A percentile compares a stretch with the other conserved stretches of the same genome.
Evolutionary conservation across 2,797 vertebrate species (phyloP).

Genomic region (Trichosurus vulpecula): DNA sequence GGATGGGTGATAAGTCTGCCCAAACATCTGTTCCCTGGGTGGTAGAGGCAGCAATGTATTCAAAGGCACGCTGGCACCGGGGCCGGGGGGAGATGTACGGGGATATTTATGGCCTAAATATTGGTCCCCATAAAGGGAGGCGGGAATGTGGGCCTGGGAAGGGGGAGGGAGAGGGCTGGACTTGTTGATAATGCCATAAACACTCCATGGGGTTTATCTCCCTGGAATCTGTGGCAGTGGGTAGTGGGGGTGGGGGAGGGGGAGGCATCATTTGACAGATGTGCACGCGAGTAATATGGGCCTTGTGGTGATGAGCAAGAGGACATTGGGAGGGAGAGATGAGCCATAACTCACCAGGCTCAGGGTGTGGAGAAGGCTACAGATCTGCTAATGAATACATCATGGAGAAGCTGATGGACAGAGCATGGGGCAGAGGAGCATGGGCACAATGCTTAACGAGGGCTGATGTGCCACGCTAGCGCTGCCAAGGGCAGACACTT

Average conservation of each 20-base stretch:
- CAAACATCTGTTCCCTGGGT: neutral
- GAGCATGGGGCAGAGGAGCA: neutral
- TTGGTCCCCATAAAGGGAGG: conserved; percentile 79
- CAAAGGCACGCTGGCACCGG: neutral
- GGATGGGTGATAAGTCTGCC: neutral
- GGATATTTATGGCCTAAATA: conserved; percentile 83
- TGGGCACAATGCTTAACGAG: neutral
- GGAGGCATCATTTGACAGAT: conserved; percentile 80
- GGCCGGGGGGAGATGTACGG: conserved; percentile 71
- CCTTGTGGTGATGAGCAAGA: conserved; percentile 73
- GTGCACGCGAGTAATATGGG: conserved; percentile 73
- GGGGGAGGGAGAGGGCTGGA: conserved; percentile 62
- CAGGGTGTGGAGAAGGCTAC: conserved; percentile 68
- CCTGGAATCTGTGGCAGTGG: conserved; percentile 79
- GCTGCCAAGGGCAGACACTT: neutral
- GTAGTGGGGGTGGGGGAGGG: neutral
- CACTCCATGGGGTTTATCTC: conserved; percentile 80
- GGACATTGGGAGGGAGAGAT: conserved; percentile 78
- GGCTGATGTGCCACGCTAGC: neutral
- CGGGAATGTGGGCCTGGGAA: conserved; percentile 58
- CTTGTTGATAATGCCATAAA: conserved; percentile 84
- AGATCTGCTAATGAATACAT: conserved; percentile 58
- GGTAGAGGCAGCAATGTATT: neutral
- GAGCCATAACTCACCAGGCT: conserved; percentile 81
- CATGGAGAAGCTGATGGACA: neutral